Percentiles rank a stretch among this genome's conserved stretches.
phyloP scores from a whole-genome alignment of 1,140 invertebrate species.

The Ceratina calcarata region DNA sequence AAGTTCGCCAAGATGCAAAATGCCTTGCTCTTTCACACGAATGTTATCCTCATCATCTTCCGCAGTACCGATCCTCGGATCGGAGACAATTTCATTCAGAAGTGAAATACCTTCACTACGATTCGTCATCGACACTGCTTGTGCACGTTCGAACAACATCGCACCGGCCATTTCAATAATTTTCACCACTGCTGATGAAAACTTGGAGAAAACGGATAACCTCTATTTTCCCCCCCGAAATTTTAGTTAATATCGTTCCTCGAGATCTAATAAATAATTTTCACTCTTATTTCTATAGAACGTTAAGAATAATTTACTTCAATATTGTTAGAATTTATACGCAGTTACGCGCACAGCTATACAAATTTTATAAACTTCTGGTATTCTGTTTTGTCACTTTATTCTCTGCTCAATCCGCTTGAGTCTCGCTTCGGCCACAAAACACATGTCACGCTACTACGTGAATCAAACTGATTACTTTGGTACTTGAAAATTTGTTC shows the following conservation, averaged over 20 bases:
- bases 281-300: neutral
- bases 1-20: conserved; percentile 92
- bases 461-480: conserved; percentile 44
- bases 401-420: conserved; percentile 29
- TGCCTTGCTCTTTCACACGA: conserved; percentile 93
- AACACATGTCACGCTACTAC: conserved; percentile 65
- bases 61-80: conserved; percentile 83
- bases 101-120: conserved; percentile 86
- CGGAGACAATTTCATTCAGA: conserved; percentile 86
- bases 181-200: conserved; percentile 12
- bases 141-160: conserved; percentile 91
- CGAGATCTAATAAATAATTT: neutral
- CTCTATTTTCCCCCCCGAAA: neutral
- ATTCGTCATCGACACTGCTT: conserved; percentile 86
- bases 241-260: neutral
- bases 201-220: conserved; percentile 24
- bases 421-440: conserved; percentile 42
- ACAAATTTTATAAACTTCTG: conserved; percentile 9
- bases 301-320: neutral
- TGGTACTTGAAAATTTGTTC: neutral
- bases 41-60: conserved; percentile 93
- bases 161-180: conserved; percentile 87
- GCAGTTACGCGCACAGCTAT: neutral
- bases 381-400: conserved; percentile 57
- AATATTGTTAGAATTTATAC: conserved; percentile 5